These are phyloP conservation scores for Cordilura impudica DNA, from an alignment of 2,888 invertebrate genomes.

Conservation along the genomic window DNA sequence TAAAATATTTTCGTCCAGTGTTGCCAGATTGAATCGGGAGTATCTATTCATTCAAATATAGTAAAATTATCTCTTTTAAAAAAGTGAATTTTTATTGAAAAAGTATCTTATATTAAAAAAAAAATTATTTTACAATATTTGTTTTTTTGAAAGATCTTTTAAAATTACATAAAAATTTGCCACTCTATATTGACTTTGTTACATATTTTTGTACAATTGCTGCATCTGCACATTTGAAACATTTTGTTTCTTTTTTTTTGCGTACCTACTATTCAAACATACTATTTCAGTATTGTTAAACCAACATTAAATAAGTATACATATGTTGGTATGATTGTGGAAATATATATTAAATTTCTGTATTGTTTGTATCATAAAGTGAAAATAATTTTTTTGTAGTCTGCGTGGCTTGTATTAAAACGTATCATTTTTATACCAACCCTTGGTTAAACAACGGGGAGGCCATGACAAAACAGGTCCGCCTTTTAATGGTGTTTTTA, in stretches of 20 bases:
- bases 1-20: not conserved
- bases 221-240: constrained; percentile 35
- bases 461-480: constrained; percentile 57
- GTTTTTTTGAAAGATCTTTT: too few species aligned
- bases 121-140: too few species aligned
- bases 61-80: too few species aligned
- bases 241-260: not conserved
- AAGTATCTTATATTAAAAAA: too few species aligned
- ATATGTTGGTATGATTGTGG: not conserved
- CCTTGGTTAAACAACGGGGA: constrained; percentile 54
- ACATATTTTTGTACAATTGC: constrained; percentile 8
- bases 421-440: constrained; percentile 33
- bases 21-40: too few species aligned
- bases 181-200: too few species aligned
- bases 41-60: too few species aligned
- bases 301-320: not conserved
- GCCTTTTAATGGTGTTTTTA: constrained; percentile 53
- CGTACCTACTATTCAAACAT: not conserved
- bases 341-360: not conserved
- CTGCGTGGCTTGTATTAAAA: constrained; percentile 5
- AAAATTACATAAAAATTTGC: too few species aligned
- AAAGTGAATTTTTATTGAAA: too few species aligned
- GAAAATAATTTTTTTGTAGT: constrained; percentile 36
- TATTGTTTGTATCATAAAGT: constrained; percentile 9
- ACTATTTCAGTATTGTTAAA: not conserved